These are phyloP conservation scores for Caenorhabditis sp. DNA, from an alignment of 2,888 invertebrate genomes.

Conservation along the genomic window DNA sequence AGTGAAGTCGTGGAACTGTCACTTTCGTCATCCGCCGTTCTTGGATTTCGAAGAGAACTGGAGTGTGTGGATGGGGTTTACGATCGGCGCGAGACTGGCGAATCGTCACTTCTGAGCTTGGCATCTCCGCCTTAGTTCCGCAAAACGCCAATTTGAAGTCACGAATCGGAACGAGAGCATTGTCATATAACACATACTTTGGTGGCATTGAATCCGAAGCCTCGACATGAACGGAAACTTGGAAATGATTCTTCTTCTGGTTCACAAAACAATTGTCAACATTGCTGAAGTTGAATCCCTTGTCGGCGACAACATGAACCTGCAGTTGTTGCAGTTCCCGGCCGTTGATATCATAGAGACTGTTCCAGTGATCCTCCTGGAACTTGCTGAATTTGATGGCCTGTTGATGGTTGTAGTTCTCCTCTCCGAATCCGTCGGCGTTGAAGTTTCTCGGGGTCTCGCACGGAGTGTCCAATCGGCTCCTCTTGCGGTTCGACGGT, in stretches of 20 bases:
- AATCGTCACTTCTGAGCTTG: slow-evolving; percentile 95
- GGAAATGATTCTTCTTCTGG: slow-evolving; percentile 99
- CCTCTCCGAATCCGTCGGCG: slow-evolving; percentile 38
- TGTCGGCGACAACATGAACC: slow-evolving; percentile 95
- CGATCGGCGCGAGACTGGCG: slow-evolving; percentile 98
- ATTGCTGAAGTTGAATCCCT: slow-evolving; percentile 98
- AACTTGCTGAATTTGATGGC: slow-evolving; percentile 78
- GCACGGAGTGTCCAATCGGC: slow-evolving; percentile 62
- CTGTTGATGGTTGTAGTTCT: slow-evolving; percentile 57
- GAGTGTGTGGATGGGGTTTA: slow-evolving; percentile 88
- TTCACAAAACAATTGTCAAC: slow-evolving; percentile 98
- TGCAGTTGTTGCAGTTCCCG: slow-evolving; percentile 66
- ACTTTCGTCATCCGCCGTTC: slow-evolving; percentile 91
- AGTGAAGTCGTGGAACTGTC: slow-evolving; percentile 96
- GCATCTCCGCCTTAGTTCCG: slow-evolving; percentile 96
- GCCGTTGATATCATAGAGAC: slow-evolving; percentile 76
- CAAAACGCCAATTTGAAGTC: slow-evolving; percentile 96
- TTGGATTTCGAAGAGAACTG: slow-evolving; percentile 74
- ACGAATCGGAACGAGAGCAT: slow-evolving; percentile 92
- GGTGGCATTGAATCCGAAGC: slow-evolving; percentile 83
- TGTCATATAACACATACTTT: slow-evolving; percentile 83
- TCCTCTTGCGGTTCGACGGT: slow-evolving; percentile 53
- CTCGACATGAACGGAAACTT: slow-evolving; percentile 83
- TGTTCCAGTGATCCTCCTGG: slow-evolving; percentile 78
- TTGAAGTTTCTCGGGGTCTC: slow-evolving; percentile 50